Conservation (phyloP, 2,888 invertebrate species). For the Megamerina dolium region DNA sequence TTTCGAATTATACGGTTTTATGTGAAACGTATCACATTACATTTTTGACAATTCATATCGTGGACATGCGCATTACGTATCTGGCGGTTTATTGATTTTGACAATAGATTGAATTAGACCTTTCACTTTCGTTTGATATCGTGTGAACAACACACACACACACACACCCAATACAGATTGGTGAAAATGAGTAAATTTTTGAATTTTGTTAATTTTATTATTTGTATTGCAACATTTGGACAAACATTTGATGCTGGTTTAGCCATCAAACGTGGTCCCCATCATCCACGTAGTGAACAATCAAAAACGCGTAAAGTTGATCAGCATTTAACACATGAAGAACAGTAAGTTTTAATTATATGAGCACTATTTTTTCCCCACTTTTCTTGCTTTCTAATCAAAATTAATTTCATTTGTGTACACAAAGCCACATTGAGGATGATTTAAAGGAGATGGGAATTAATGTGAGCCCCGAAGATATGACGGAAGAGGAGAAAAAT, state of each 20-base stretch:
- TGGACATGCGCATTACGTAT: too few relatives aligned
- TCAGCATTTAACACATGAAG: slow-evolving; percentile 66
- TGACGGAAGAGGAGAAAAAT: slow-evolving; percentile 71
- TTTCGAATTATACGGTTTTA: too few relatives aligned
- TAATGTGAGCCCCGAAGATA: slow-evolving; percentile 57
- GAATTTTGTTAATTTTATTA: slow-evolving; percentile 38
- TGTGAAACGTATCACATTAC: too few relatives aligned
- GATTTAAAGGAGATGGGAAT: slow-evolving; percentile 63
- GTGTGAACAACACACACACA: too few relatives aligned
- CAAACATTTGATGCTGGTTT: slow-evolving; percentile 28
- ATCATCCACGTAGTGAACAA: slow-evolving; percentile 58
- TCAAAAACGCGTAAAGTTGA: slow-evolving; percentile 59
- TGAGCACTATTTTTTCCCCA: too few relatives aligned
- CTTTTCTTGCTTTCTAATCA: too few relatives aligned
- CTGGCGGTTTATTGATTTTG: too few relatives aligned
- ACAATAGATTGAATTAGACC: too few relatives aligned
- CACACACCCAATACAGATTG: too few relatives aligned
- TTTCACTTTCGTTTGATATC: too few relatives aligned
- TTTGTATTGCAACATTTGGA: slow-evolving; percentile 37
- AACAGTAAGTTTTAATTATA: slow-evolving; percentile 56
- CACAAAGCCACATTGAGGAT: slow-evolving; percentile 76
- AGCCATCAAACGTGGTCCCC: slow-evolving; percentile 56
- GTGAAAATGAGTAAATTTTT: slow-evolving; percentile 37
- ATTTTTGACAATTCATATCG: too few relatives aligned
- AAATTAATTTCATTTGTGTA: too few relatives aligned